Evolutionary conservation across 2,888 invertebrate genomes (phyloP).

Genomic region (Melanostoma mellinum): DNA sequence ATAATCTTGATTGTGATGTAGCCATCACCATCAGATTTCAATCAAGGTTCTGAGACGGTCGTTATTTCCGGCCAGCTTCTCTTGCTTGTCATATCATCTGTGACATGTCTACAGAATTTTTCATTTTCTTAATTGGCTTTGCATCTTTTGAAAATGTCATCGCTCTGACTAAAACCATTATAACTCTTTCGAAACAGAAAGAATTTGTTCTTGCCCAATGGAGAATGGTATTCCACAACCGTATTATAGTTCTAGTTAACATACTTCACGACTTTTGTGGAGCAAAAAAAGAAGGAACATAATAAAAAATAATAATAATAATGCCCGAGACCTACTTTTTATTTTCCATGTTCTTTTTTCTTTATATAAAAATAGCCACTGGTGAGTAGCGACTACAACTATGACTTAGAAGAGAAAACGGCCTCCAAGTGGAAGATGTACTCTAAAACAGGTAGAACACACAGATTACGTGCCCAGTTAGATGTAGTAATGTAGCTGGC

Average conservation of each 20-base stretch:
- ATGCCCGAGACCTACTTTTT: constrained; percentile 57
- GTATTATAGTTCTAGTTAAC: constrained; percentile 58
- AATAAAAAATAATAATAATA: constrained; percentile 38
- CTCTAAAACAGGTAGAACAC: constrained; percentile 68
- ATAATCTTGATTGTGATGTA: background rate
- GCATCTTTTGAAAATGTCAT: constrained; percentile 39
- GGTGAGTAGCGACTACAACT: constrained; percentile 4
- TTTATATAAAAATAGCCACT: background rate
- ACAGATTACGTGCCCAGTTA: constrained; percentile 56
- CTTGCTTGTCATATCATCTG: too few relatives aligned
- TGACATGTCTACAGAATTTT: constrained; percentile 5
- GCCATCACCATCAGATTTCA: constrained; percentile 1
- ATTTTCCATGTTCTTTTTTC: constrained; percentile 3
- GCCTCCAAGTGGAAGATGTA: constrained; percentile 41
- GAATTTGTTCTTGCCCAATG: constrained; percentile 33
- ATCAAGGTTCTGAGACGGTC: background rate
- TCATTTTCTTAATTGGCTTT: constrained; percentile 18
- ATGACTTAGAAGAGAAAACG: constrained; percentile 44
- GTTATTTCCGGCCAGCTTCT: too few relatives aligned
- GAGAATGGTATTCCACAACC: constrained; percentile 27
- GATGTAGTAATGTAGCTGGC: constrained; percentile 6
- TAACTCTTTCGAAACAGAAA: constrained; percentile 42
- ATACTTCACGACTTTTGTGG: constrained; percentile 22
- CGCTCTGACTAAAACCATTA: background rate
- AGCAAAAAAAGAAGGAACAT: background rate